Conservation (phyloP, 2,888 invertebrate species). For the Tinea trinotella region DNA sequence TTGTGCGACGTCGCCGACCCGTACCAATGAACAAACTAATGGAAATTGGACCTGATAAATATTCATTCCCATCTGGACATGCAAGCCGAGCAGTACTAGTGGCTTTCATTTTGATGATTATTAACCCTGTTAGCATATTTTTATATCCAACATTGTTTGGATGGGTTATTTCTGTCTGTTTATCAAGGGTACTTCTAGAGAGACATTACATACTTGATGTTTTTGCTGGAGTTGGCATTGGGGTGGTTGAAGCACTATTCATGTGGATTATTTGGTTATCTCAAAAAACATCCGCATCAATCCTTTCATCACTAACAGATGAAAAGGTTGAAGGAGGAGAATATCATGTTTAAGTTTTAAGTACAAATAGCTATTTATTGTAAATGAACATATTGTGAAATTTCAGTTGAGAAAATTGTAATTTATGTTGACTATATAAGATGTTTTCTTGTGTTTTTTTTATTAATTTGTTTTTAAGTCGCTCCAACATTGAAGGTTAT, state of each 20-base stretch:
- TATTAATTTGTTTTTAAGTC: too few species aligned
- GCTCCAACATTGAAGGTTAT: too few species aligned
- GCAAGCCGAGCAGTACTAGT: slow-evolving; percentile 87
- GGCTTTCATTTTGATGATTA: slow-evolving; percentile 77
- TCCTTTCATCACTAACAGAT: slow-evolving; percentile 76
- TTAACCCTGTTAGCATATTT: slow-evolving; percentile 75
- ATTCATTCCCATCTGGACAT: slow-evolving; percentile 95
- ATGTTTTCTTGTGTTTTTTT: too few species aligned
- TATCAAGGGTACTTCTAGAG: slow-evolving; percentile 86
- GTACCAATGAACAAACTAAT: slow-evolving; percentile 77
- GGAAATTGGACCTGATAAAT: slow-evolving; percentile 88
- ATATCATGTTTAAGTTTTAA: slow-evolving; percentile 71
- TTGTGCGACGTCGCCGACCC: slow-evolving; percentile 84
- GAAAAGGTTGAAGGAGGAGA: slow-evolving; percentile 79
- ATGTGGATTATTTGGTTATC: slow-evolving; percentile 79
- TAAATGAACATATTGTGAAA: too few species aligned
- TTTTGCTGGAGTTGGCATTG: slow-evolving; percentile 80
- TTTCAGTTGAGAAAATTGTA: too few species aligned
- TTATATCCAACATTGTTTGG: slow-evolving; percentile 76
- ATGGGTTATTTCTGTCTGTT: slow-evolving; percentile 82
- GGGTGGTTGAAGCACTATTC: slow-evolving; percentile 78
- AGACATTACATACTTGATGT: slow-evolving; percentile 93
- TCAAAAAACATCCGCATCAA: slow-evolving; percentile 69
- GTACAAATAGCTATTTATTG: not conserved
- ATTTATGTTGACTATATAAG: too few species aligned